Conservation (phyloP, 1,140 invertebrate genomes). For the Cotesia glomerata region DNA sequence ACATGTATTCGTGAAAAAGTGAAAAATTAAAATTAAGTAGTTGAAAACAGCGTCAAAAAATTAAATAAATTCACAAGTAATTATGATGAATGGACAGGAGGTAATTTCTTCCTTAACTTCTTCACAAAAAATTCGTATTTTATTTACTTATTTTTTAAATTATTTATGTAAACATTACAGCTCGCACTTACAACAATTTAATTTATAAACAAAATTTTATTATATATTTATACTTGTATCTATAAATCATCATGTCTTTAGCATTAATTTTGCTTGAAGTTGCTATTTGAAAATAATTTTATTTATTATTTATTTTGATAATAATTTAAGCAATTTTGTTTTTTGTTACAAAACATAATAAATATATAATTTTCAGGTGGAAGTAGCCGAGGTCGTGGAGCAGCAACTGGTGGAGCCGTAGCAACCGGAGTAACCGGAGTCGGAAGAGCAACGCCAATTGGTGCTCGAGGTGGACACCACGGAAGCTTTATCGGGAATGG, state of each 20-base stretch:
- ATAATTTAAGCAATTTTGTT: neutral
- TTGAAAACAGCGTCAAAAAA: neutral
- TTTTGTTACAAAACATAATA: slow-evolving; percentile 6
- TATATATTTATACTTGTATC: neutral
- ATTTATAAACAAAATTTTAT: neutral
- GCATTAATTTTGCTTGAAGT: slow-evolving; percentile 19
- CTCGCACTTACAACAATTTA: neutral
- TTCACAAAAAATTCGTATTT: slow-evolving; percentile 9
- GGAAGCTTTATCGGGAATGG: slow-evolving; percentile 49
- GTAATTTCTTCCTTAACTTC: slow-evolving; percentile 24
- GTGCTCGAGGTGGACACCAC: slow-evolving; percentile 49
- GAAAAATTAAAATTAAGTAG: neutral
- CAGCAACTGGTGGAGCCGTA: slow-evolving; percentile 43
- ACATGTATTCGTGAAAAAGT: no score
- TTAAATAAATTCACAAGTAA: slow-evolving; percentile 1
- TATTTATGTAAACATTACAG: neutral
- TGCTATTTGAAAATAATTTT: slow-evolving; percentile 9
- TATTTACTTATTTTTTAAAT: neutral
- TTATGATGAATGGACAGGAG: slow-evolving; percentile 22
- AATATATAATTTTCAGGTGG: slow-evolving; percentile 34
- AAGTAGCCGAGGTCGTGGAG: slow-evolving; percentile 45
- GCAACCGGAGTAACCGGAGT: slow-evolving; percentile 29
- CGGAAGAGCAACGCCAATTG: slow-evolving; percentile 40
- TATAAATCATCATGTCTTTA: neutral
- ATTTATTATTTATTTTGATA: neutral